Conservation (phyloP, 2,113 vertebrate species). For the Carassius gibelio region DNA sequence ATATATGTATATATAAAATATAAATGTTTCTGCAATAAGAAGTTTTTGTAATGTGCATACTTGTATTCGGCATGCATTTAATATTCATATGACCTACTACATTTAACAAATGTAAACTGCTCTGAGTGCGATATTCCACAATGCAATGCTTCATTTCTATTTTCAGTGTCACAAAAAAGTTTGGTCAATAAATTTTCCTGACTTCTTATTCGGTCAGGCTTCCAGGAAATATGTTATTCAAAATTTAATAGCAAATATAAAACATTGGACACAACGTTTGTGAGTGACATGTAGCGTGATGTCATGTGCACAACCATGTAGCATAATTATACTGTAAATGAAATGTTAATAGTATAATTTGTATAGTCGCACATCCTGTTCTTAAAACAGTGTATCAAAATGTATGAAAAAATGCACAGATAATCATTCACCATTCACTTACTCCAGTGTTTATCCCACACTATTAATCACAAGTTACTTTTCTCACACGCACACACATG, state of each 20-base stretch:
- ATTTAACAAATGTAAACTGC: not conserved
- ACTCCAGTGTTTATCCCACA: not conserved
- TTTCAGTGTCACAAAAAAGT: not conserved
- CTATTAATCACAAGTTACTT: not conserved
- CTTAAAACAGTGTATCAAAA: not conserved
- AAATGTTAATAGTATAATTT: not conserved
- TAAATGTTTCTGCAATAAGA: not conserved
- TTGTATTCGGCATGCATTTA: not conserved
- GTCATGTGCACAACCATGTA: not conserved
- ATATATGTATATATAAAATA: no score
- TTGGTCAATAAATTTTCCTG: not conserved
- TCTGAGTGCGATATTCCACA: not conserved
- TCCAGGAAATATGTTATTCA: not conserved
- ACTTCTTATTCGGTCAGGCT: not conserved
- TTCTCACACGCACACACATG: not conserved
- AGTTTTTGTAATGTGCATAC: not conserved
- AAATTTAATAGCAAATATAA: not conserved
- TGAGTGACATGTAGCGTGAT: not conserved
- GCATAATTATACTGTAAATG: not conserved
- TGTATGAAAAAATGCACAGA: not conserved
- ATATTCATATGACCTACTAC: not conserved
- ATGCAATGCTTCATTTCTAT: not conserved
- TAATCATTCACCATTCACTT: not conserved
- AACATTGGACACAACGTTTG: not conserved
- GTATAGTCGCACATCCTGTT: not conserved